Evolutionary conservation across 2,888 invertebrate genomes (phyloP).

Genomic region (Amitus sp.): DNA sequence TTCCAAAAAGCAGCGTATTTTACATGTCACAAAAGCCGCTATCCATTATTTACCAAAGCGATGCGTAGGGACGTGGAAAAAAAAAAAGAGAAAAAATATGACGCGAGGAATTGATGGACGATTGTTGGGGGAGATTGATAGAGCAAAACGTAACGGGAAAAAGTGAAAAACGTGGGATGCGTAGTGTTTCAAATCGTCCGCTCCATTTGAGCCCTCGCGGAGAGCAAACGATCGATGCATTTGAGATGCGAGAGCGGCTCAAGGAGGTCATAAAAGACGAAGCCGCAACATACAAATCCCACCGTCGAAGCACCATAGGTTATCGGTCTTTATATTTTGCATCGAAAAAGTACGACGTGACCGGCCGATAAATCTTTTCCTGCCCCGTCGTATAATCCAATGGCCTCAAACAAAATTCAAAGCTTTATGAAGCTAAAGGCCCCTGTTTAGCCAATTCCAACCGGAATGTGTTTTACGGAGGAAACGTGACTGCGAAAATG

Average conservation of each 20-base stretch:
- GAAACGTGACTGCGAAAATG: constrained; percentile 54
- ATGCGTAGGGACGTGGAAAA: no score
- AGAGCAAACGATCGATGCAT: constrained; percentile 20
- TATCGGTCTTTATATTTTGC: constrained; percentile 35
- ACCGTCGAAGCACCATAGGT: no score
- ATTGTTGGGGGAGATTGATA: neutral
- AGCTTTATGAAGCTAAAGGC: constrained; percentile 39
- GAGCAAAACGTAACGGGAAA: neutral
- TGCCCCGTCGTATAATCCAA: constrained; percentile 28
- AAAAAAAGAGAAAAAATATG: neutral
- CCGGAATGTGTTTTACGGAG: constrained; percentile 56
- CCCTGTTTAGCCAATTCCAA: constrained; percentile 38
- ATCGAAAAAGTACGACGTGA: constrained; percentile 31
- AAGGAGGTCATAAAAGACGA: constrained; percentile 35
- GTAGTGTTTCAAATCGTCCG: neutral
- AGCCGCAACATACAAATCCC: constrained; percentile 30
- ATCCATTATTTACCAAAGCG: no score
- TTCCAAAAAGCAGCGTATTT: no score
- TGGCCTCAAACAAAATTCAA: constrained; percentile 36
- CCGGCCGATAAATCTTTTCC: constrained; percentile 45
- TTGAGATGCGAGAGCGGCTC: constrained; percentile 20
- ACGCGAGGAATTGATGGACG: constrained; percentile 1
- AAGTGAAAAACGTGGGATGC: neutral
- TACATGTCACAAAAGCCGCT: no score
- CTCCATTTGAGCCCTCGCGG: neutral